Evolutionary conservation across 1,140 invertebrate species (phyloP).

Genomic region (Nylanderia fulva): DNA sequence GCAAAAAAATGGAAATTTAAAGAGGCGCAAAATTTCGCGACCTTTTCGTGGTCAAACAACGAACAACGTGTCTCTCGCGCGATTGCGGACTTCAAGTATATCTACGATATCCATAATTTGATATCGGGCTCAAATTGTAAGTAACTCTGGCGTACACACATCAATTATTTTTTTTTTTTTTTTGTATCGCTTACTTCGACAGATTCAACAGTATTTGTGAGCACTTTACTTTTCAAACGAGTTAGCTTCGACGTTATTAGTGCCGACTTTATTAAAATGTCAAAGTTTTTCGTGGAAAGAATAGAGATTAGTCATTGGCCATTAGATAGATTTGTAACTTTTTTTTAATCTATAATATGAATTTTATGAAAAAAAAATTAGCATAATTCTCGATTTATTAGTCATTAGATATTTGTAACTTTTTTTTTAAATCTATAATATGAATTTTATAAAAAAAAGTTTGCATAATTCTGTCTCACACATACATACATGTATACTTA

Average conservation of each 20-base stretch:
- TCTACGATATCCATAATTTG: slow-evolving; percentile 26
- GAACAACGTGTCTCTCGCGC: slow-evolving; percentile 50
- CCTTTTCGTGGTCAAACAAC: slow-evolving; percentile 11
- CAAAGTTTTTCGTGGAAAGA: neutral
- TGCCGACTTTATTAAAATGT: neutral
- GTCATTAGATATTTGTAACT: too few relatives aligned
- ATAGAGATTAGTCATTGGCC: neutral
- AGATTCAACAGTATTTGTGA: neutral
- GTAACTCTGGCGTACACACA: neutral
- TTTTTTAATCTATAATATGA: neutral
- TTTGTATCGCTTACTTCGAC: neutral
- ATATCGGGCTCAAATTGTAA: slow-evolving; percentile 34
- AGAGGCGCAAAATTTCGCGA: slow-evolving; percentile 6
- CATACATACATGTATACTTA: too few relatives aligned
- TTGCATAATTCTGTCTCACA: too few relatives aligned
- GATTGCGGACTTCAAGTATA: slow-evolving; percentile 48
- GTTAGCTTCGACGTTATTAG: neutral
- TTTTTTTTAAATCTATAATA: neutral
- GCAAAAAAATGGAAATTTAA: slow-evolving; percentile 17
- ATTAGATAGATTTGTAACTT: too few relatives aligned
- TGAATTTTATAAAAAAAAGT: slow-evolving; percentile 1
- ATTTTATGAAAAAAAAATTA: slow-evolving; percentile 6
- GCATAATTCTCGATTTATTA: neutral
- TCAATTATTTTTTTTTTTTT: neutral
- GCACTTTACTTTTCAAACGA: neutral